Conservation (phyloP, 2,888 invertebrate genomes). For the Yponomeuta malinellus region DNA sequence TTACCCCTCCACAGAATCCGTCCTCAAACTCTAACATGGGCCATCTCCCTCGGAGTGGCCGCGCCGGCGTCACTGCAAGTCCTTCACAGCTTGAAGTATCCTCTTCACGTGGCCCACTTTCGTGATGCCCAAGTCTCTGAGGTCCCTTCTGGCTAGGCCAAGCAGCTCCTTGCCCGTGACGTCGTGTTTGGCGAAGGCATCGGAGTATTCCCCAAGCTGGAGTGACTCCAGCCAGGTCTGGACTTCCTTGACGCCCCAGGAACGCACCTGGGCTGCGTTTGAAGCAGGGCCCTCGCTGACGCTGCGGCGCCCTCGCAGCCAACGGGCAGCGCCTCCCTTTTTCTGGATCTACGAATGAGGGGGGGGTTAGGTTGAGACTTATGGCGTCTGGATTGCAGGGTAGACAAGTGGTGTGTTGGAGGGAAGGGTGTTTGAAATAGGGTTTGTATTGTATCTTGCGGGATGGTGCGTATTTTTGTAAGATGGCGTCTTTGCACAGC, state of each 20-base stretch:
- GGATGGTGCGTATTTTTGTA: not conserved
- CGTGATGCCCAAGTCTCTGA: conserved; percentile 93
- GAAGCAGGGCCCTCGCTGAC: conserved; percentile 49
- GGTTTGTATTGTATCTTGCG: conserved; percentile 18
- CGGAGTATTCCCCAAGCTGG: conserved; percentile 92
- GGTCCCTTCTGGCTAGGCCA: conserved; percentile 88
- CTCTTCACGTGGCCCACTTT: conserved; percentile 98
- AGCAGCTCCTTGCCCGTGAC: conserved; percentile 93
- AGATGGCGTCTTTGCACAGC: not conserved
- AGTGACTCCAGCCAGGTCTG: conserved; percentile 92
- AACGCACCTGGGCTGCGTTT: conserved; percentile 49
- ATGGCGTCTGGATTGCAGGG: conserved; percentile 32
- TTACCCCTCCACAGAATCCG: not conserved
- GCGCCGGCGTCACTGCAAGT: conserved; percentile 73
- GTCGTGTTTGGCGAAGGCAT: conserved; percentile 93
- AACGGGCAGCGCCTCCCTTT: conserved; percentile 46
- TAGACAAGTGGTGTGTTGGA: not conserved
- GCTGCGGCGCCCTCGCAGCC: conserved; percentile 60
- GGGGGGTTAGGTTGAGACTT: conserved; percentile 26
- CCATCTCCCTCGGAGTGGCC: conserved; percentile 70
- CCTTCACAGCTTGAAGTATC: conserved; percentile 94
- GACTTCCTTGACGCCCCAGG: conserved; percentile 93
- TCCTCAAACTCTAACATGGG: conserved; percentile 25
- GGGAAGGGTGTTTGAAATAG: not conserved
- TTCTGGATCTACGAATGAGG: conserved; percentile 50